Percentiles rank a stretch among this genome's conserved stretches.
Conservation (phyloP, 2,113 vertebrate species). For the Stegostoma tigrinum region DNA sequence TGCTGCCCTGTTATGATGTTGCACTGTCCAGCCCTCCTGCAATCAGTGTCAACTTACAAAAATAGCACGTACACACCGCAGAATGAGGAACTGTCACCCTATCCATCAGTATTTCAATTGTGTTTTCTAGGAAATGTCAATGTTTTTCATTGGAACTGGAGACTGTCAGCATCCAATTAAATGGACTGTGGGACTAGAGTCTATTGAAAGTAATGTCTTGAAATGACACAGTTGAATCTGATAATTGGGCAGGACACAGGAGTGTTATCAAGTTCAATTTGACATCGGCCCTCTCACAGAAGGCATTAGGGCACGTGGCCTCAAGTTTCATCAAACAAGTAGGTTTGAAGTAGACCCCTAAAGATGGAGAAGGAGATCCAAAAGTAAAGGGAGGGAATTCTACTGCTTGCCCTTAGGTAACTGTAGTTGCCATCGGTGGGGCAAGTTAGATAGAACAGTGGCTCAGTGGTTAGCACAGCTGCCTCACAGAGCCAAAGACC, state of each 20-base stretch:
- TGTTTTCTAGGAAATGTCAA: background rate
- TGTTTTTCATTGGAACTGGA: background rate
- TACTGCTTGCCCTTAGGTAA: too few relatives aligned
- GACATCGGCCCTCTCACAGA: background rate
- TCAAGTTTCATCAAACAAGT: too few relatives aligned
- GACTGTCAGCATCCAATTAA: background rate
- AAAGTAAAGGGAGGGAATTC: too few relatives aligned
- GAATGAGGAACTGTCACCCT: background rate
- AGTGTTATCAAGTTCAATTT: too few relatives aligned
- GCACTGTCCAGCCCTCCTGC: background rate
- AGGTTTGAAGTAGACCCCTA: too few relatives aligned
- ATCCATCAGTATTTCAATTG: background rate
- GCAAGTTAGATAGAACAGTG: too few relatives aligned
- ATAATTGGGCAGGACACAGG: too few relatives aligned
- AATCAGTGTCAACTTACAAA: background rate
- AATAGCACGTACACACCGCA: background rate
- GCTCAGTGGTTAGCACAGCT: too few relatives aligned
- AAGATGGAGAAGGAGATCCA: too few relatives aligned
- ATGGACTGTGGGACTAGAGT: background rate
- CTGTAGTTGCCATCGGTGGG: too few relatives aligned
- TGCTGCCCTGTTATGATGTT: background rate
- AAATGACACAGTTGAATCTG: too few relatives aligned
- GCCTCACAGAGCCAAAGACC: too few relatives aligned
- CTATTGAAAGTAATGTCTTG: background rate
- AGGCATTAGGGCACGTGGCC: background rate